A percentile compares a stretch with the other conserved stretches of the same genome.
Conservation (phyloP, 2,888 invertebrate species). For the Drosophila greeni region DNA sequence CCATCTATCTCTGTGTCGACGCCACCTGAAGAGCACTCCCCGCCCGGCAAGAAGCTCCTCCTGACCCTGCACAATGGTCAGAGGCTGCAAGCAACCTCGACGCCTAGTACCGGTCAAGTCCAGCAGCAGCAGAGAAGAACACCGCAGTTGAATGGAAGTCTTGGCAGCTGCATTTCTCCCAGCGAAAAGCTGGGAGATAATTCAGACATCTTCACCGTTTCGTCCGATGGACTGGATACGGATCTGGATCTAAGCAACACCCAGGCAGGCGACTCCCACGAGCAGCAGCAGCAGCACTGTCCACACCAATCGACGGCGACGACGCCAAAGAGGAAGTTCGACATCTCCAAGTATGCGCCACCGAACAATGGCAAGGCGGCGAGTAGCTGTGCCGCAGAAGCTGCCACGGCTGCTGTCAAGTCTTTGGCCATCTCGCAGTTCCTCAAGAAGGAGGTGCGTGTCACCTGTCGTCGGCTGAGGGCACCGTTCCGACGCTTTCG, state of each 20-base stretch:
- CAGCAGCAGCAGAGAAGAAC: conserved; percentile 42
- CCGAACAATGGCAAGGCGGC: conserved; percentile 66
- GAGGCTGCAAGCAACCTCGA: conserved; percentile 53
- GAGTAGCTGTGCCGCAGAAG: conserved; percentile 69
- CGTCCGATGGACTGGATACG: conserved; percentile 78
- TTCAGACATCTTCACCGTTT: conserved; percentile 78
- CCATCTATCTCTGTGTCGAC: conserved; percentile 25
- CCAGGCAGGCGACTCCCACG: conserved; percentile 64
- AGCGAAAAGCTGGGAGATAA: conserved; percentile 78
- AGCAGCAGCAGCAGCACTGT: conserved; percentile 61
- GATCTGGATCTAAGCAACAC: conserved; percentile 77
- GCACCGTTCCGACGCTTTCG: conserved; percentile 77
- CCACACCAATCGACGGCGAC: conserved; percentile 60
- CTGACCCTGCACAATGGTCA: conserved; percentile 51
- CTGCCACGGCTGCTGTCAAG: conserved; percentile 74
- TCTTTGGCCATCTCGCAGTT: conserved; percentile 76
- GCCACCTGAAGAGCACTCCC: conserved; percentile 23
- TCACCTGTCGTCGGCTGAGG: conserved; percentile 74
- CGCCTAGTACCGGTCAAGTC: conserved; percentile 61
- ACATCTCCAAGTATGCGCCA: conserved; percentile 73
- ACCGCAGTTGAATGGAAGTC: conserved; percentile 74
- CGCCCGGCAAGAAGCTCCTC: conserved; percentile 54
- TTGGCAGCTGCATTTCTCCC: conserved; percentile 77
- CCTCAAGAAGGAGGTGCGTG: conserved; percentile 77
- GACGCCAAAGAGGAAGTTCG: conserved; percentile 74